Base-by-base conservation (phyloP, 2,113 vertebrate species). In the Motacilla alba region DNA sequence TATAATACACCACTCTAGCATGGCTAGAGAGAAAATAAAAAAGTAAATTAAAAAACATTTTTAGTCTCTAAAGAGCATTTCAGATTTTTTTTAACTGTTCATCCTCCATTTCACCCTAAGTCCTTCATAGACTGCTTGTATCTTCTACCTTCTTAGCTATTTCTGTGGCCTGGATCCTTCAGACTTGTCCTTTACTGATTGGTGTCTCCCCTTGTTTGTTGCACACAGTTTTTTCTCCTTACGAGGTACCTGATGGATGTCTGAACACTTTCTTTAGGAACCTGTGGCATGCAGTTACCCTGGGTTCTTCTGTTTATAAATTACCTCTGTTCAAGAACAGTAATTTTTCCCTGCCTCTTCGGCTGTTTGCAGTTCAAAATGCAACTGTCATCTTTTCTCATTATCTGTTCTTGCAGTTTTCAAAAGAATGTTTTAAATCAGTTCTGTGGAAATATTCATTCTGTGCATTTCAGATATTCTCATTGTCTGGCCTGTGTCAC, bases 331-430 rank as follows among this genome's bases (percentile, higher is more conserved):
- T 89, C 43, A 56, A 46, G 24, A 83, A 47, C 5, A 11, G 2
- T 47, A 43, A 28, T 68, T 87, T 59, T 78, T 55, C 33, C 33
- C 41, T 81, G 31, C 21, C 4, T 56, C 30, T 41, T 81, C 4
- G 47, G 66, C 15, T 60, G 4, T 62, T 75, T 77, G 59, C 13
- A 21, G 58, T 66, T 90, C 44, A 69, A 80, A 66, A 68, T n/a
- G 9, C 0, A 1, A 8, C 24, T 47, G 19, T 30, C 10, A 31
- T 68, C 16, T 60, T 77, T 92, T 74, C 35, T 79, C 1, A 0
- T 43, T 59, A 3, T 69, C 60, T 78, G 2, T 82, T 52, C 35
- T 79, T 75, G 33, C 10, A 58, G 19, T 77, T 75, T 90, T 80
- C 20, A 43, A 52, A 87, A 67, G 3, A 37, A 3, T 58, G 5